Base-by-base conservation (phyloP, 2,888 invertebrate genomes). In the Pollenia angustigena region DNA sequence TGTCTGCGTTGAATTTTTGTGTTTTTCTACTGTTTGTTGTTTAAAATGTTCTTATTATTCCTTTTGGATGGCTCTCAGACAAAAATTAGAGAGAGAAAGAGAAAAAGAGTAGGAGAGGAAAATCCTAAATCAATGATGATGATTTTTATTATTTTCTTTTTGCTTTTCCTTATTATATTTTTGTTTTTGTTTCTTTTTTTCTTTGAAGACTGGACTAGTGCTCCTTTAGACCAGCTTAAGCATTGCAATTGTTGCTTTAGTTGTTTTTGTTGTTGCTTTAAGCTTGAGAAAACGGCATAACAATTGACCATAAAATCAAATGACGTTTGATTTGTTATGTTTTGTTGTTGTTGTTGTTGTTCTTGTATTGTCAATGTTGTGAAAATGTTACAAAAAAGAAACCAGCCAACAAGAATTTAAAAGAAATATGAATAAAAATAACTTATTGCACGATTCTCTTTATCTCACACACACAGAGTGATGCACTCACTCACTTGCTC, bases 1-100 rank as follows among this genome's bases (percentile, higher is more conserved):
- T 93, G 93, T 93, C 93, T 93, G 92, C 89, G 89, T 85, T 48
- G 88, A 83, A 87, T 72, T 62, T 32, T 69, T n/a, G 42, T 52
- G 14, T 75, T 50, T 46, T 68, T 16, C 12, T 32, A 32, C 32
- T 69, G 42, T 52, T 52, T 69, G 44, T 62, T 60, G 71, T 66
- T 72, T 0, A 42, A 72, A 66, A 83, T 46, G 11, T 74, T 66
- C 6, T 50, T 48, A 58, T 32, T 46, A 75, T 69, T 82, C 81
- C 81, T 75, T 81, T 32, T 6, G 46, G 48, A 60, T 42, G 18
- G 48, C 68, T 75, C 71, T 81, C 52, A 44, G 50, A 46, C 68
- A 12, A 79, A 40, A 18, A 44, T 3, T 16, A 23, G 23, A 23
- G 23, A 46, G 18, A 14, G 18, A 48, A 23, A 12, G 16, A 3